Percentiles rank a stretch among this genome's conserved stretches.
These are phyloP conservation scores for Nudaria mundana DNA, from an alignment of 2,888 invertebrate genomes.

Conservation along the genomic window DNA sequence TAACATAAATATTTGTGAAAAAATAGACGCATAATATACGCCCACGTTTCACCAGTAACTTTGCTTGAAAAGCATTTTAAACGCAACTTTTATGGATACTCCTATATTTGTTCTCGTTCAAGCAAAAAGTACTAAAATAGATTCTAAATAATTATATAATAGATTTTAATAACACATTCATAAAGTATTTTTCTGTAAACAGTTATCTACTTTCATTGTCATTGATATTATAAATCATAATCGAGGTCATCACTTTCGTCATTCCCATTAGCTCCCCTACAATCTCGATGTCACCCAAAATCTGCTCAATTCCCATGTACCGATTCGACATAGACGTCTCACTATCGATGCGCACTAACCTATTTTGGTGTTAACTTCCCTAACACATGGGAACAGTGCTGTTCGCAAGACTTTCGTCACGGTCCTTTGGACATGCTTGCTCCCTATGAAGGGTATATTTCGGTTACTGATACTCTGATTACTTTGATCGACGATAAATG, in stretches of 20 bases:
- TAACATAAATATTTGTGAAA: neutral
- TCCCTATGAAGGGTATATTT: slow-evolving; percentile 7
- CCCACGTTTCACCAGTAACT: too few relatives aligned
- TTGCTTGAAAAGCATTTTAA: too few relatives aligned
- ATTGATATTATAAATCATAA: neutral
- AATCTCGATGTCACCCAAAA: slow-evolving; percentile 18
- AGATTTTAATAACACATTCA: too few relatives aligned
- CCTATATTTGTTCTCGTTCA: too few relatives aligned
- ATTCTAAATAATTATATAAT: too few relatives aligned
- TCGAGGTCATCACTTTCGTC: neutral
- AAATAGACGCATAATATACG: too few relatives aligned
- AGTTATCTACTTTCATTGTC: too few relatives aligned
- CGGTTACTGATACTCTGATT: slow-evolving; percentile 8
- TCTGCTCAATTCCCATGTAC: slow-evolving; percentile 55
- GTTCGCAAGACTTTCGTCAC: slow-evolving; percentile 63
- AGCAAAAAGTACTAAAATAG: too few relatives aligned
- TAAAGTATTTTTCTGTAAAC: too few relatives aligned
- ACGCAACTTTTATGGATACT: too few relatives aligned
- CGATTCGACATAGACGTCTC: slow-evolving; percentile 50
- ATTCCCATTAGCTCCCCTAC: neutral
- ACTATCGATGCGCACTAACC: slow-evolving; percentile 43
- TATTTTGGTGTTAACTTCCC: slow-evolving; percentile 35
- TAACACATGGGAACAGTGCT: slow-evolving; percentile 57
- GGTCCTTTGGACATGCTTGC: slow-evolving; percentile 47
- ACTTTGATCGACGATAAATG: neutral